Conservation (phyloP, 2,888 invertebrate species). For the Andrena marginata region DNA sequence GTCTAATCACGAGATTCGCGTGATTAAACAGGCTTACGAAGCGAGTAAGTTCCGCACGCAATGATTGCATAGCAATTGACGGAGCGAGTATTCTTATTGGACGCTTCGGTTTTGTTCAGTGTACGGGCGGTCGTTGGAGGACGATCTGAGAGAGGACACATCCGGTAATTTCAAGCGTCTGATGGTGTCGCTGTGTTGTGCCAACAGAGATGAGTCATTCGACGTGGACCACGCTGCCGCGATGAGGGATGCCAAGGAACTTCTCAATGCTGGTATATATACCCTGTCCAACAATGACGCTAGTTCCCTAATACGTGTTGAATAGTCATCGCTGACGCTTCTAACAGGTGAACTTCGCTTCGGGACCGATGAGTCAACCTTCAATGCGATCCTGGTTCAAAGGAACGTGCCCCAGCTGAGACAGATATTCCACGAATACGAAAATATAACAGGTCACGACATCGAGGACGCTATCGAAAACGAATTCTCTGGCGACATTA, state of each 20-base stretch:
- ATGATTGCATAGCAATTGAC: not conserved
- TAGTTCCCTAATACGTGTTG: not conserved
- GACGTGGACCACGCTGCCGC: constrained; percentile 90
- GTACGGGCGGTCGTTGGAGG: constrained; percentile 92
- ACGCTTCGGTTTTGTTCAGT: constrained; percentile 86
- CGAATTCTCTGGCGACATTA: constrained; percentile 94
- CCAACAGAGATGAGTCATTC: constrained; percentile 93
- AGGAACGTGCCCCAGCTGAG: constrained; percentile 90
- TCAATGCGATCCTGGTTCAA: constrained; percentile 93
- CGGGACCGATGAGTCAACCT: constrained; percentile 95
- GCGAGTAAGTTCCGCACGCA: constrained; percentile 80
- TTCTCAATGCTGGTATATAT: constrained; percentile 90
- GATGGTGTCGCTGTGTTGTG: constrained; percentile 93
- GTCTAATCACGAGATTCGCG: constrained; percentile 86
- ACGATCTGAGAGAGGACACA: constrained; percentile 94
- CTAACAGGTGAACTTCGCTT: constrained; percentile 86
- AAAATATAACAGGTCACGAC: constrained; percentile 91
- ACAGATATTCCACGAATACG: constrained; percentile 89
- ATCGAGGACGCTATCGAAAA: constrained; percentile 92
- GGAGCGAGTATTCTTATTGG: not conserved
- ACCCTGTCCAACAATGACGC: not conserved
- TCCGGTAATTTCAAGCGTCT: constrained; percentile 96
- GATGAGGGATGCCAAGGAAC: constrained; percentile 92
- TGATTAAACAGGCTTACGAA: constrained; percentile 85
- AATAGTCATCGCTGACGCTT: not conserved